Evolutionary conservation across 2,888 invertebrate species (phyloP), one percentile per base, ranked within the genome.

Genomic region (Himalopsyche tibetana): DNA sequence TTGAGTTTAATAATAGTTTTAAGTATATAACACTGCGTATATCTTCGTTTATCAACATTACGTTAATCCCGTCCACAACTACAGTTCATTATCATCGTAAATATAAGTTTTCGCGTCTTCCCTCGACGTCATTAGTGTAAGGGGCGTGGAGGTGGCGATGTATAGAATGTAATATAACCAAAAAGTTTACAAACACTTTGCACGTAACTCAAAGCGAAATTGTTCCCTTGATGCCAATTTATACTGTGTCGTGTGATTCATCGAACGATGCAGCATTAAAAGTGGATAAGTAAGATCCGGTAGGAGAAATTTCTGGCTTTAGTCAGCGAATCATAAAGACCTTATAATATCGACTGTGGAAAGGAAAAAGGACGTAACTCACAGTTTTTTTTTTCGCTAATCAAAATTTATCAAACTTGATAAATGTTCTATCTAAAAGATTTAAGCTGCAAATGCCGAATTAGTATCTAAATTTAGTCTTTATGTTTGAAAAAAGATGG

Each of bases 101-200:
- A 38, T 74, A 74, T 74, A 74, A 74, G 74, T 74, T 74, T 15
- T 11, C 74, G 28, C 38, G 36, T 74, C 74, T 74, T 36, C 36
- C 38, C 74, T 74, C 15, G 15, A 6, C 74, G 74, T 74, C 74
- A 74, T 74, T 74, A 38, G 74, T 74, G 74, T 38, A 12, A 36
- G 74, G 36, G 36, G 74, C 74, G 74, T 28, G 15, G 74, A 74
- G 38, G 74, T 74, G 74, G 12, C 74, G 74, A 74, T 38, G 36
- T 15, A 74, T 38, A 28, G 28, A 38, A 36, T 74, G 74, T 74
- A 38, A 74, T 74, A 74, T 74, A 74, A 36, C 74, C 74, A 74
- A 74, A 74, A 74, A 74, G 74, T 74, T 74, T 74, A 74, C 74
- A 74, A 74, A 74, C 74, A 74, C 74, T 74, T 74, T 74, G 74